phyloP scores from a whole-genome alignment of 2,797 vertebrate species.

The Alauda arvensis region DNA sequence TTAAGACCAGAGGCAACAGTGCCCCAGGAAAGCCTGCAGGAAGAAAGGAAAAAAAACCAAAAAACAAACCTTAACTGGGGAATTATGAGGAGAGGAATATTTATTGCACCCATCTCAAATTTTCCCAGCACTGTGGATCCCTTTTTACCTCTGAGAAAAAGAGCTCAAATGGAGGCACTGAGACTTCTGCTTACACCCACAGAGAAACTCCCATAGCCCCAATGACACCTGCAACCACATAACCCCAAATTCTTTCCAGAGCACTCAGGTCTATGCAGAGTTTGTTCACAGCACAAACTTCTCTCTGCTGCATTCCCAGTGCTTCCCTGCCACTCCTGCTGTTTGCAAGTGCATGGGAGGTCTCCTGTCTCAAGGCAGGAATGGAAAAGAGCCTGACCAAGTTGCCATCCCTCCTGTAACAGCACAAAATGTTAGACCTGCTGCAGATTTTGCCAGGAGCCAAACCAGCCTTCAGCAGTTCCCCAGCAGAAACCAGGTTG shows the following conservation, averaged over 20 bases:
- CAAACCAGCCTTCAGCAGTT: neutral
- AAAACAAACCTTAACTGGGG: neutral
- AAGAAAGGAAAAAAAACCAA: neutral
- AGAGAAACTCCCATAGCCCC: neutral
- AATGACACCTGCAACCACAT: neutral
- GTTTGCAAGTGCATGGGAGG: fast-evolving
- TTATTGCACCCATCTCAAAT: neutral
- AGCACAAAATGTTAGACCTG: neutral
- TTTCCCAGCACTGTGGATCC: fast-evolving
- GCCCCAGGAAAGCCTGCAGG: neutral
- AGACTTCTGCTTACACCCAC: neutral
- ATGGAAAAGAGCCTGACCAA: neutral
- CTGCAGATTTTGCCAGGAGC: neutral
- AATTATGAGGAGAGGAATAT: neutral
- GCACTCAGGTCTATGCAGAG: neutral
- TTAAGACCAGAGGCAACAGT: neutral
- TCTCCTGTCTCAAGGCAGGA: neutral
- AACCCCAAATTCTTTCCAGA: neutral
- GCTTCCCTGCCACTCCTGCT: neutral
- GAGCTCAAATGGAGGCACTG: neutral
- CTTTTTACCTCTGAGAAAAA: neutral
- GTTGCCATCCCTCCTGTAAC: neutral
- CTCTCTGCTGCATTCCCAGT: neutral
- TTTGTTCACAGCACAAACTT: neutral
- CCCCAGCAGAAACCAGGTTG: neutral